Evolutionary conservation across 30 jellyfish, hydroid and myxozoan species (phyloP).

Genomic region (Pelagia noctiluca): DNA sequence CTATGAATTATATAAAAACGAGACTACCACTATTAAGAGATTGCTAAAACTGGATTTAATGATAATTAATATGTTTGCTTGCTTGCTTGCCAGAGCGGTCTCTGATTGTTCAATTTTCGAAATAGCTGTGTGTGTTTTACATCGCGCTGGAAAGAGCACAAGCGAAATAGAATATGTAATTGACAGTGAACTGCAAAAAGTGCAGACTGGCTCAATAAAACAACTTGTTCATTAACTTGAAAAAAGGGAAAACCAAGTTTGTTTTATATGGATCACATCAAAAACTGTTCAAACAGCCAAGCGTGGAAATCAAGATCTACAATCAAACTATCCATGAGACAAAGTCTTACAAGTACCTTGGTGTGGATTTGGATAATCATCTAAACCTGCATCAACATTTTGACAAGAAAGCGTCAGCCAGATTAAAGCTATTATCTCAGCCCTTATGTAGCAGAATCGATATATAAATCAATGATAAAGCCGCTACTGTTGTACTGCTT

Average conservation of each 20-base stretch:
- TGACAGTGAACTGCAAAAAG: slow-evolving; percentile 47
- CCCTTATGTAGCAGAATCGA: slow-evolving; percentile 38
- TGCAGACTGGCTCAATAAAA: slow-evolving; percentile 37
- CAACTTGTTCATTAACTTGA: too few species aligned
- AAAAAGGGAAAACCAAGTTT: slow-evolving; percentile 40
- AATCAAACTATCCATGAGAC: too few species aligned
- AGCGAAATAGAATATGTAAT: slow-evolving; percentile 33
- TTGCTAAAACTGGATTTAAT: too few species aligned
- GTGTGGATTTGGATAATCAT: too few species aligned
- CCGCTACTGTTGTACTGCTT: slow-evolving; percentile 62
- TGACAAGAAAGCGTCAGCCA: slow-evolving; percentile 57
- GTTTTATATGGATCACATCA: slow-evolving; percentile 43
- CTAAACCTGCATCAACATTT: slow-evolving; percentile 57
- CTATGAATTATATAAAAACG: too few species aligned
- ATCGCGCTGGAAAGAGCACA: slow-evolving; percentile 43
- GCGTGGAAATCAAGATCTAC: slow-evolving; percentile 35
- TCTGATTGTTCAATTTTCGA: too few species aligned
- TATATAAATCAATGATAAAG: slow-evolving; percentile 47
- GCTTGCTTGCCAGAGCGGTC: too few species aligned
- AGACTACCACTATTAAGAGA: too few species aligned
- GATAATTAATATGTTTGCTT: too few species aligned
- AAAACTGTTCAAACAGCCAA: slow-evolving; percentile 39
- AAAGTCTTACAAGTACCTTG: too few species aligned
- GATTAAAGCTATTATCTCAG: slow-evolving; percentile 43
- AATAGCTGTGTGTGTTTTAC: slow-evolving; percentile 30